Evolutionary conservation across 2,113 vertebrate genomes (phyloP).

Genomic region (Catharus minimus): DNA sequence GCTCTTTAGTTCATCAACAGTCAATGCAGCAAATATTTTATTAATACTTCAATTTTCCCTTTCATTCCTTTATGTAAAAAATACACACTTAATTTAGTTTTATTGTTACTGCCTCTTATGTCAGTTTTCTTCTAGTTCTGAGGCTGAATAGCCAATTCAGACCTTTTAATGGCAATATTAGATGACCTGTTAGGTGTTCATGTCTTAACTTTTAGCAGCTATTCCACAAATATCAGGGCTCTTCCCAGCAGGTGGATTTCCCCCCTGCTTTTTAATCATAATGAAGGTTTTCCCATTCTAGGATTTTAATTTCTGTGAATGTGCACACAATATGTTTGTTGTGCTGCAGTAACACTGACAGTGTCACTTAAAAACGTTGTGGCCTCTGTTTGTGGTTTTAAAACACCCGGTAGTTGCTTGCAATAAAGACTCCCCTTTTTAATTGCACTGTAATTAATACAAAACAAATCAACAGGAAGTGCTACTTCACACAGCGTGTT

Average conservation of each 20-base stretch:
- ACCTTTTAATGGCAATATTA: conserved; percentile 14
- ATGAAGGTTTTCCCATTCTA: background rate
- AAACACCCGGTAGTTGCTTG: background rate
- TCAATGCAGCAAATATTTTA: conserved; percentile 34
- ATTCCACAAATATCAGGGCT: background rate
- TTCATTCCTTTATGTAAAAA: conserved; percentile 36
- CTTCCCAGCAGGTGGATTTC: background rate
- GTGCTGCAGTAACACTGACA: background rate
- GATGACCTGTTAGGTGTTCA: conserved; percentile 9
- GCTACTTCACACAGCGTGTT: background rate
- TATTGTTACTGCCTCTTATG: background rate
- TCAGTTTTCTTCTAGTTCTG: conserved; percentile 16
- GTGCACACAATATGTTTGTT: background rate
- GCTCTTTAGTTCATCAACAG: conserved; percentile 45
- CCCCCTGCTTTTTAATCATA: background rate
- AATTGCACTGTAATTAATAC: conserved; percentile 1
- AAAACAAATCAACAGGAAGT: conserved; percentile 37
- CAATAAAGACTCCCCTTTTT: background rate
- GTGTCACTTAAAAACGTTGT: background rate
- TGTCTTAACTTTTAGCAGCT: background rate
- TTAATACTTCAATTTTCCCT: conserved; percentile 52
- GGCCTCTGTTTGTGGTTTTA: background rate
- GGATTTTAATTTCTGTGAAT: background rate
- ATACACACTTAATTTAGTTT: background rate
- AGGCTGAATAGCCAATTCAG: conserved; percentile 6